These are phyloP conservation scores for Cepaea hortensis DNA, from an alignment of 2,888 invertebrate genomes.

Conservation along the genomic window DNA sequence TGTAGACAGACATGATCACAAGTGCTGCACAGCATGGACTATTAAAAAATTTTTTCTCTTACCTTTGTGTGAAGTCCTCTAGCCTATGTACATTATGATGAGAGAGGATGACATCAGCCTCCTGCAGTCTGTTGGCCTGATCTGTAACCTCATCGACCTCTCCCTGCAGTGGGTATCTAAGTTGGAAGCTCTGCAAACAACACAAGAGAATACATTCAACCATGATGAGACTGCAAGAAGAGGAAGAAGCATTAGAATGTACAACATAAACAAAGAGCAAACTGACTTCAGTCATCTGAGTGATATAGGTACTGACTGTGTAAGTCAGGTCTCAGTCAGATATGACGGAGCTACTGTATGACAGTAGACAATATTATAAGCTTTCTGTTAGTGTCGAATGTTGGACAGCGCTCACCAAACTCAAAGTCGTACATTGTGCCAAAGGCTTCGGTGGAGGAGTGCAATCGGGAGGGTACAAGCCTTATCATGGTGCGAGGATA, in stretches of 20 bases:
- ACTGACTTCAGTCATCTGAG: neutral
- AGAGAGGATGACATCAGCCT: conserved; percentile 84
- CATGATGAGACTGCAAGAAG: neutral
- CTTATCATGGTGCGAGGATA: too few species aligned
- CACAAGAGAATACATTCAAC: neutral
- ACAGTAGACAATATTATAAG: too few species aligned
- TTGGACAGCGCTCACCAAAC: too few species aligned
- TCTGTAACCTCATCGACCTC: conserved; percentile 86
- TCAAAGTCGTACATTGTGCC: too few species aligned
- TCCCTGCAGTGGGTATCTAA: conserved; percentile 83
- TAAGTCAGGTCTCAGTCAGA: too few species aligned
- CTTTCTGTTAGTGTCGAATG: too few species aligned
- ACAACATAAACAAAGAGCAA: neutral
- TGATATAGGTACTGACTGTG: too few species aligned
- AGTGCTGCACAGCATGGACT: too few species aligned
- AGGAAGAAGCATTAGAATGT: neutral
- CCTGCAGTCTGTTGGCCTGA: conserved; percentile 84
- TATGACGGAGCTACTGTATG: too few species aligned
- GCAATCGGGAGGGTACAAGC: too few species aligned
- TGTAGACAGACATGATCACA: too few species aligned
- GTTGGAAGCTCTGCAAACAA: conserved; percentile 82
- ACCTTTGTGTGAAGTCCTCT: conserved; percentile 86
- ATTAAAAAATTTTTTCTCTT: neutral
- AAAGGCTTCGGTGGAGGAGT: too few species aligned
- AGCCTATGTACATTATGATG: conserved; percentile 82